phyloP scores from a whole-genome alignment of 2,888 invertebrate genomes.

The Stratiomys singularior region DNA sequence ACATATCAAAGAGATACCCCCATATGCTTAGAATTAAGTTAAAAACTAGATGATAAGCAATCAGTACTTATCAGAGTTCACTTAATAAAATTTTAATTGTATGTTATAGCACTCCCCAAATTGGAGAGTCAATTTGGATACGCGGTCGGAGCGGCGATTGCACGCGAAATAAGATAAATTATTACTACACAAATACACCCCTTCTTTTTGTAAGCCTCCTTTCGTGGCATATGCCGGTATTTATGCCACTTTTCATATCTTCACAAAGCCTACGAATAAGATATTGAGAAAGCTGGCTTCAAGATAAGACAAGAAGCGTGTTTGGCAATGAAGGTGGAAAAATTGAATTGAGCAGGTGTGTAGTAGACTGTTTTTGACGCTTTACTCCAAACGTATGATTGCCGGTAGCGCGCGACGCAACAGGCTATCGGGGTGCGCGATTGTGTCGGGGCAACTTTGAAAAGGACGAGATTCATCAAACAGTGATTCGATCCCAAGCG shows the following conservation, averaged over 20 bases:
- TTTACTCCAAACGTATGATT: conserved; percentile 17
- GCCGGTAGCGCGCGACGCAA: neutral
- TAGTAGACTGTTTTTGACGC: conserved; percentile 11
- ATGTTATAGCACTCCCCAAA: conserved; percentile 14
- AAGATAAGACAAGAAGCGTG: conserved; percentile 43
- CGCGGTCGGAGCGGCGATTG: neutral
- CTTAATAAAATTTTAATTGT: conserved; percentile 36
- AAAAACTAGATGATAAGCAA: neutral
- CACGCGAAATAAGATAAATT: conserved; percentile 8
- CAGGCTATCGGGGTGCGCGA: too few species aligned
- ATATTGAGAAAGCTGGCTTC: conserved; percentile 39
- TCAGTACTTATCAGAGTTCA: conserved; percentile 30
- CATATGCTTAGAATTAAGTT: conserved; percentile 18
- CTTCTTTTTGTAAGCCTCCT: conserved; percentile 1
- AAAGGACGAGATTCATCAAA: too few species aligned
- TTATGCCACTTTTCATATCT: conserved; percentile 19
- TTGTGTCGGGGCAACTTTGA: too few species aligned
- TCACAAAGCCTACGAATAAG: conserved; percentile 37
- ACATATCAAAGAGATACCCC: conserved; percentile 9
- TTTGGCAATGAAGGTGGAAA: conserved; percentile 29
- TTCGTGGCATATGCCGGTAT: neutral
- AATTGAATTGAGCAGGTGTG: conserved; percentile 31
- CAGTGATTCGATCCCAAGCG: too few species aligned
- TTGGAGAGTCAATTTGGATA: neutral
- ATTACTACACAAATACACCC: neutral